Evolutionary conservation across 2,888 invertebrate species (phyloP).

Genomic region (Drosophila meridionalis): DNA sequence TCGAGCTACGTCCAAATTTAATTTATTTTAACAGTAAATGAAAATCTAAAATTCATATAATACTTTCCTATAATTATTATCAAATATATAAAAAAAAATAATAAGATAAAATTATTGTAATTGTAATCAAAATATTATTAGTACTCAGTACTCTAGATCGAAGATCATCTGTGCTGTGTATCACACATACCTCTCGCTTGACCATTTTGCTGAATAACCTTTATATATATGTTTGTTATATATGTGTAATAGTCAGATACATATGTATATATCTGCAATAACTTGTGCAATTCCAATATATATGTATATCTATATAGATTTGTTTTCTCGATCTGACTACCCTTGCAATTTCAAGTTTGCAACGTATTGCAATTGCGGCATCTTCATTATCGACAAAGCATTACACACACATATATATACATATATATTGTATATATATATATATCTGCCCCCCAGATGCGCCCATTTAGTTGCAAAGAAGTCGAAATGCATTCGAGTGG

Average conservation of each 20-base stretch:
- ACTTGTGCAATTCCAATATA: no score
- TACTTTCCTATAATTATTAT: no score
- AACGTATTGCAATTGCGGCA: neutral
- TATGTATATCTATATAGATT: neutral
- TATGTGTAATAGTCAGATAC: neutral
- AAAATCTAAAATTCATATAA: no score
- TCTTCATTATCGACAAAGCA: conserved; percentile 2
- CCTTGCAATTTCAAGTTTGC: neutral
- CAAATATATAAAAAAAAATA: no score
- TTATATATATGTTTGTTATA: neutral
- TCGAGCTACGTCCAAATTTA: no score
- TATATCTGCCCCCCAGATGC: neutral
- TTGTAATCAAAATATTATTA: no score
- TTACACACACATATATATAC: neutral
- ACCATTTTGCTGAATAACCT: no score
- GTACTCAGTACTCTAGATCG: no score
- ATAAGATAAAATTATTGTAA: no score
- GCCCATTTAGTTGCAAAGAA: conserved; percentile 37
- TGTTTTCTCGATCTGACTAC: neutral
- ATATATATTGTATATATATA: neutral
- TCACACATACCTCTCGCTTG: no score
- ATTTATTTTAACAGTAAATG: no score
- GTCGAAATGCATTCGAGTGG: conserved; percentile 69
- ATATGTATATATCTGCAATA: neutral
- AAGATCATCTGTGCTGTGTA: no score